Percentiles rank a stretch among this genome's conserved stretches.
phyloP scores from a whole-genome alignment of 2,888 invertebrate species.

The Leucoma salicis region DNA sequence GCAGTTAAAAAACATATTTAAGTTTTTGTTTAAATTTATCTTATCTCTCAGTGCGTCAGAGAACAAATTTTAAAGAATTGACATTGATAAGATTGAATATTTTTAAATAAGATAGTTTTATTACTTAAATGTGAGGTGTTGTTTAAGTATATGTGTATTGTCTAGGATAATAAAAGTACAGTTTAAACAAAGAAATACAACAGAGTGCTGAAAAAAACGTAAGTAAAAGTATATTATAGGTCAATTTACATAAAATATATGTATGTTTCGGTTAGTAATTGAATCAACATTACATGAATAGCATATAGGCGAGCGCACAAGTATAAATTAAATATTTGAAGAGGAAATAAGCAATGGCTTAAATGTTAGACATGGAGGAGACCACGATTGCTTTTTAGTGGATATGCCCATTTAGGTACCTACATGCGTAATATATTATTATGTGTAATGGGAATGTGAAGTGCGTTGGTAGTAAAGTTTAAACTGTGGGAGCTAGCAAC shows the following conservation, averaged over 20 bases:
- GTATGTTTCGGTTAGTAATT: not conserved
- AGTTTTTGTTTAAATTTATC: constrained; percentile 19
- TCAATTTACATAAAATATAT: not conserved
- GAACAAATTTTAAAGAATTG: constrained; percentile 23
- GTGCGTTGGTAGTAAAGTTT: too few species aligned
- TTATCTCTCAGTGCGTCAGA: constrained; percentile 25
- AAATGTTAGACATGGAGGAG: too few species aligned
- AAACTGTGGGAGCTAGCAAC: too few species aligned
- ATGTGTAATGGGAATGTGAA: too few species aligned
- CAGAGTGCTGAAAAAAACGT: constrained; percentile 16
- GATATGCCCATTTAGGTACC: too few species aligned
- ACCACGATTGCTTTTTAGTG: too few species aligned
- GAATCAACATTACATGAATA: not conserved
- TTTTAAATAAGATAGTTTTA: constrained; percentile 8
- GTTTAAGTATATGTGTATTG: constrained; percentile 18
- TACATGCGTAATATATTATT: too few species aligned
- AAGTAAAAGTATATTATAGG: constrained; percentile 14
- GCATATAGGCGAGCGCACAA: not conserved
- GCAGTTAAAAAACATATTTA: constrained; percentile 17
- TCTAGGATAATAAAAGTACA: constrained; percentile 14
- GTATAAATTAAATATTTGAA: not conserved
- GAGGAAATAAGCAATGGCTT: not conserved
- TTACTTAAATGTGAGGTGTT: constrained; percentile 14
- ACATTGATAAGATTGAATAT: constrained; percentile 25
- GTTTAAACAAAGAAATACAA: constrained; percentile 8